Evolutionary conservation across 2,797 vertebrate genomes (phyloP), one percentile per base, ranked within the genome.

Genomic region (Sebastes diploproa): DNA sequence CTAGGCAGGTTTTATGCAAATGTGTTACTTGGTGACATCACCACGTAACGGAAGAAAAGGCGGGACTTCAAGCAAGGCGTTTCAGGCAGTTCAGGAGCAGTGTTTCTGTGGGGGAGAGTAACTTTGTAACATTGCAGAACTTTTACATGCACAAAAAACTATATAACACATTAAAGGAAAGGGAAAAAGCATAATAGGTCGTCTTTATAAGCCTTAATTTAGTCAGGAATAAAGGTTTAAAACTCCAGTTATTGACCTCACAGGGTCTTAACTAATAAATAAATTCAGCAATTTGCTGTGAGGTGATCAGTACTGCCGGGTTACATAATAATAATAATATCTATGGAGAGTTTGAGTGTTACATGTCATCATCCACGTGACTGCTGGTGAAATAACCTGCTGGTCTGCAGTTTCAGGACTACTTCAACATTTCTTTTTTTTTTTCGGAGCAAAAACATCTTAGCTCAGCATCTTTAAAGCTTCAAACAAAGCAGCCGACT

Each of bases 401-500:
- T 77, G 25, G 2, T 83, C 76, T 76, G 80, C 77, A 74, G 32
- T 82, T 84, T 86, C 65, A 62, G 61, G 23, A 66, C 18, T 18
- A 10, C 46, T 62, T 80, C 52, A 68, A 14, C 68, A 3, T 68
- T 67, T 75, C 13, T 12, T 58, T 36, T 7, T 65, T 6, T 68
- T 12, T 68, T 12, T 2, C 2, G 0, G 2, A 25, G 6, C 2
- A 6, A 6, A 67, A 82, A 80, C 54, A 1, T 56, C 60, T 63
- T 7, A n/a, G 66, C 60, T 88, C 87, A 87, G 88, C 84, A n/a
- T 72, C 56, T 83, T 69, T 2, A 60, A 50, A 77, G 61, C 62
- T 75, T 69, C 16, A 18, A 46, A 46, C 1, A 65, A 42, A 79
- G 54, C 62, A 60, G 64, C 25, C 11, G 4, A 42, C 55, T 32